A percentile compares a stretch with the other conserved stretches of the same genome.
These are phyloP conservation scores for Gadopsis marmoratus DNA, from an alignment of 2,797 vertebrate species.

Conservation along the genomic window DNA sequence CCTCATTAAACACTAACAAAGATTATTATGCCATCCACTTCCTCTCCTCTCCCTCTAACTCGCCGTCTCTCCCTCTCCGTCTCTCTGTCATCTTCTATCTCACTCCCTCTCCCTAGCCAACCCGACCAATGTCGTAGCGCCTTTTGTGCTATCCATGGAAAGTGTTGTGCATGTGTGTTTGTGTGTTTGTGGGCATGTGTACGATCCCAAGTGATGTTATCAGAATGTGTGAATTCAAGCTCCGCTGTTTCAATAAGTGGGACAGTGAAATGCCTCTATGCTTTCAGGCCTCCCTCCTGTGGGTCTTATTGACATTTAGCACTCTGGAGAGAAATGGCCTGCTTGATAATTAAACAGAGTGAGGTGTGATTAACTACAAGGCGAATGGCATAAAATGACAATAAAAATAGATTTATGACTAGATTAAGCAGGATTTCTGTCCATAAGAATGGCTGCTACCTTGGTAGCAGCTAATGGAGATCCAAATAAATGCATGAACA, in stretches of 20 bases:
- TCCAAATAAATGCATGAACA: no score
- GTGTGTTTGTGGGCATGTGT: conserved; percentile 1
- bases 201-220: conserved; percentile 48
- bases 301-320: conserved; percentile 75
- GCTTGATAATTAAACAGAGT: conserved; percentile 69
- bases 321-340: conserved; percentile 53
- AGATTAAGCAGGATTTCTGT: conserved; percentile 18
- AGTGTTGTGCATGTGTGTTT: conserved; percentile 1
- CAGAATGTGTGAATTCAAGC: conserved; percentile 62
- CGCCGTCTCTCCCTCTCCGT: conserved; percentile 33
- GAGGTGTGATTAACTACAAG: conserved; percentile 61
- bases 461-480: no score
- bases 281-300: conserved; percentile 57
- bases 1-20: conserved; percentile 78
- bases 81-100: conserved; percentile 52
- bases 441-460: background rate
- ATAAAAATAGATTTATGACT: conserved; percentile 60
- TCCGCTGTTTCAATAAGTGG: conserved; percentile 57
- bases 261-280: conserved; percentile 55
- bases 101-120: conserved; percentile 42
- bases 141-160: conserved; percentile 67
- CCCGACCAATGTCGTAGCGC: conserved; percentile 44
- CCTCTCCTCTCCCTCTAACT: conserved; percentile 53
- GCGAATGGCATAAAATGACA: conserved; percentile 43
- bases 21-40: conserved; percentile 73